Percentiles rank a stretch among this genome's conserved stretches.
phyloP scores from a whole-genome alignment of 2,888 invertebrate species.

The Mesorhabditis sp. region DNA sequence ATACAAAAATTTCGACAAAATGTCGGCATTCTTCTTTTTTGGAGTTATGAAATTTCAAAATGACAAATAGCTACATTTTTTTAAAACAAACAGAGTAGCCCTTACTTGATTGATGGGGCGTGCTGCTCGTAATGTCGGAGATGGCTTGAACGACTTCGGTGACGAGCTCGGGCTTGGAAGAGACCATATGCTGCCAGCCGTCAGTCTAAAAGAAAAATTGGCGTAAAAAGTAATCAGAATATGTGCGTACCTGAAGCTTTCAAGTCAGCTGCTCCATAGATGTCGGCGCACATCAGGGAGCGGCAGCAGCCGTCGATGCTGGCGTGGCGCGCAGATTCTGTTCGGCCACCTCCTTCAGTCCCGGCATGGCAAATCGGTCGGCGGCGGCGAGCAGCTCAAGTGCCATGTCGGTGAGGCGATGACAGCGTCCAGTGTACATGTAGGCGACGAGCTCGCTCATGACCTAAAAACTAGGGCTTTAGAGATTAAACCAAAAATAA shows the following conservation, averaged over 20 bases:
- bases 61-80: too few relatives aligned
- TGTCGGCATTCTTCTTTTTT: too few relatives aligned
- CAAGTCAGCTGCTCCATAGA: conserved; percentile 48
- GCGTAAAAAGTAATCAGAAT: not conserved
- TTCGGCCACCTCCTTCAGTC: conserved; percentile 56
- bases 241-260: conserved; percentile 29
- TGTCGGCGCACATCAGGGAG: conserved; percentile 48
- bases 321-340: conserved; percentile 42
- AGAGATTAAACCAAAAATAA: not conserved
- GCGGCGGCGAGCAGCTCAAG: conserved; percentile 52
- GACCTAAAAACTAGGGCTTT: conserved; percentile 26
- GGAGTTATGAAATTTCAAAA: too few relatives aligned
- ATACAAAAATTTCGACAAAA: too few relatives aligned
- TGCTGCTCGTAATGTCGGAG: not conserved
- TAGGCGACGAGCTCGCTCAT: conserved; percentile 46
- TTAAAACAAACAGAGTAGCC: not conserved
- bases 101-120: too few relatives aligned
- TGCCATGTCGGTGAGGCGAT: conserved; percentile 39
- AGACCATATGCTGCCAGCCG: conserved; percentile 44
- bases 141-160: conserved; percentile 38
- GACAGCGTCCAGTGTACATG: conserved; percentile 50
- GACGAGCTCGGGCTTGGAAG: conserved; percentile 37
- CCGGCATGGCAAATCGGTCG: conserved; percentile 55
- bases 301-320: conserved; percentile 48
- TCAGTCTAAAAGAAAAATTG: conserved; percentile 41